Percentiles rank a stretch among this genome's conserved stretches.
These are phyloP conservation scores for Hyalella azteca DNA, from an alignment of 2,888 invertebrate species.

Conservation along the genomic window DNA sequence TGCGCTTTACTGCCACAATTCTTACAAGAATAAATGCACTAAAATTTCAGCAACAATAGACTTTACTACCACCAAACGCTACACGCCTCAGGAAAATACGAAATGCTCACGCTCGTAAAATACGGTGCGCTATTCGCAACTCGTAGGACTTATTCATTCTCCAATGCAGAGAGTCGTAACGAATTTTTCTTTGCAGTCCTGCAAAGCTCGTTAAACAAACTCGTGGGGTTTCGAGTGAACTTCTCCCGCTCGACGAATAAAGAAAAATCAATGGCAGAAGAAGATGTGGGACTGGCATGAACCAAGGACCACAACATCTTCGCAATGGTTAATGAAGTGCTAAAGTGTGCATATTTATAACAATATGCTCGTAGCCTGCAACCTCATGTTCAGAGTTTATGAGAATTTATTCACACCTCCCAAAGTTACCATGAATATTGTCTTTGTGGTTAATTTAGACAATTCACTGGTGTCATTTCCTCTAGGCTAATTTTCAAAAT, in stretches of 20 bases:
- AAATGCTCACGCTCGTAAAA: conserved; percentile 36
- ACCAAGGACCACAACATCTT: background rate
- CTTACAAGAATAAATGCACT: conserved; percentile 33
- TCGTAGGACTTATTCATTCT: conserved; percentile 34
- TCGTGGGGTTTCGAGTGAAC: conserved; percentile 20
- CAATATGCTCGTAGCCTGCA: no score
- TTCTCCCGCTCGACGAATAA: background rate
- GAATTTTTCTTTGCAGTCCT: conserved; percentile 20
- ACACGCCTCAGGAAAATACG: conserved; percentile 6
- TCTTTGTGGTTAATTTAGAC: no score
- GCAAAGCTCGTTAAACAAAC: conserved; percentile 37
- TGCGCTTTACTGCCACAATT: conserved; percentile 31
- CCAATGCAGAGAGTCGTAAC: conserved; percentile 36
- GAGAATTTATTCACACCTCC: no score
- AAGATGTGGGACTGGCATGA: background rate
- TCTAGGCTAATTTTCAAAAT: no score
- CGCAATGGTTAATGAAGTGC: conserved; percentile 3
- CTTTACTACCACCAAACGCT: conserved; percentile 36
- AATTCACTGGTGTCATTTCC: no score
- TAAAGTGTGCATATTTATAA: no score
- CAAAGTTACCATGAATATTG: no score
- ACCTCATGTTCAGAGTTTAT: no score
- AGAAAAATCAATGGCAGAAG: conserved; percentile 6
- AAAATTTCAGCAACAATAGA: conserved; percentile 30
- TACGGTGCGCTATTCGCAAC: conserved; percentile 21